Base-by-base conservation (phyloP, 2,113 vertebrate species). In the Oxygymnocypris stewartii region DNA sequence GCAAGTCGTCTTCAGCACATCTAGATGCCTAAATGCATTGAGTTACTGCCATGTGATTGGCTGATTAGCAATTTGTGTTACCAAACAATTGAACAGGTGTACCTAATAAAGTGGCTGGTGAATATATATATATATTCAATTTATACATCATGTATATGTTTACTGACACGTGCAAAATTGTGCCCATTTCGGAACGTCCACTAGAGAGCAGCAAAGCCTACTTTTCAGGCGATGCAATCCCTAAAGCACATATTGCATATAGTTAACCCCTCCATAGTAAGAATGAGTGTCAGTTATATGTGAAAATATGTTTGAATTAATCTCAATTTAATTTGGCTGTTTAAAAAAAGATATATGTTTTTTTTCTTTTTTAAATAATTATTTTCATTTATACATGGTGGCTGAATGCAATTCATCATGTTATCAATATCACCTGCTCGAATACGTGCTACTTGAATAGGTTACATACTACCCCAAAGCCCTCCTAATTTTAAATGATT, bases 201-300 rank as follows among this genome's bases (percentile, higher is more conserved):
- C 91, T 86, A 93, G 94, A 92, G 90, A 91, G 92, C 75, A 88
- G 69, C 78, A 77, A 49, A 84, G 71, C 35, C 82, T 57, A 3
- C 18, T 31, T 51, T 31, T 7, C 9, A n/a, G 4, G 20, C 13
- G 16, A 23, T 10, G 2, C 44, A 44, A 44, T 47, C 11, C 4
- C 12, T 51, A 8, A 40, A 31, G 20, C 25, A 31, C 16, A 37
- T 42, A 2, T 12, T 23, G 1, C 37, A 18, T 18, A 11, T 1
- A 40, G 31, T 69, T 40, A 10, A 40, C 35, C 28, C 28, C 28
- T 31, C 28, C 28, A 31, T 2, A 31, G 67, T 37, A 4, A 12
- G 8, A 73, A 42, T 0, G 69, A 73, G 69, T 23, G 16, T 11
- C 25, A 31, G 10, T 40, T 20, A 57, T 20, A 20, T 71, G 18